Percentiles rank a stretch among this genome's conserved stretches.
Conservation (phyloP, 2,888 invertebrate genomes). For the Tridacna crocea region DNA sequence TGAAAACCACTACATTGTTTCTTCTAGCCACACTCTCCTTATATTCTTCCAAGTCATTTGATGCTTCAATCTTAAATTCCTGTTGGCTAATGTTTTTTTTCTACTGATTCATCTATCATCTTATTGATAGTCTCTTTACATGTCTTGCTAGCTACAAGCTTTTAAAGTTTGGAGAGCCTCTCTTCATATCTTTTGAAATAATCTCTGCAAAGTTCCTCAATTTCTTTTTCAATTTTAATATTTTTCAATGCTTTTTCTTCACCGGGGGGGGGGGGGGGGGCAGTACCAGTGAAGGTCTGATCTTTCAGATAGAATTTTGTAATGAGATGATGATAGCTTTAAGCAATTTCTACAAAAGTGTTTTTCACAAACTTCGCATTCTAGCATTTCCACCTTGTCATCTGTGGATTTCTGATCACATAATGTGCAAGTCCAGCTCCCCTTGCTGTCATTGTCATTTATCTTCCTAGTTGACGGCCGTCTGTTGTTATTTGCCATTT, state of each 20-base stretch:
- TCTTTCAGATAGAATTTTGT: background rate
- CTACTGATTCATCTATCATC: background rate
- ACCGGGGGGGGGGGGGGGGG: slow-evolving; percentile 20
- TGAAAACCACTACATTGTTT: background rate
- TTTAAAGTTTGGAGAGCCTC: background rate
- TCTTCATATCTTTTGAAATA: background rate
- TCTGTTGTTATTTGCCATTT: background rate
- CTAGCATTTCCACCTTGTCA: slow-evolving; percentile 1
- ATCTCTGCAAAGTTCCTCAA: background rate
- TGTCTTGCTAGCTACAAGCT: background rate
- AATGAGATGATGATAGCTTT: background rate
- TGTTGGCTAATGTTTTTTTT: background rate
- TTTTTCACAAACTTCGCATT: background rate
- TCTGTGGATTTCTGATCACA: slow-evolving; percentile 8
- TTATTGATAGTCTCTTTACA: background rate
- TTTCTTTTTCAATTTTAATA: slow-evolving; percentile 9
- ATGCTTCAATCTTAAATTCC: background rate
- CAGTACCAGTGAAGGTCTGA: slow-evolving; percentile 19
- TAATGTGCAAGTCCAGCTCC: slow-evolving; percentile 4
- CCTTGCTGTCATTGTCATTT: background rate
- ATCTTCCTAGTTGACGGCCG: background rate
- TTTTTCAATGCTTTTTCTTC: slow-evolving; percentile 14
- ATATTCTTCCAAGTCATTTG: slow-evolving; percentile 2
- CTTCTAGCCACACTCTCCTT: slow-evolving; percentile 14
- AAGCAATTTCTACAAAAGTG: slow-evolving; percentile 17